Base-by-base conservation (phyloP, 2,113 vertebrate species). In the Casuarius casuarius region DNA sequence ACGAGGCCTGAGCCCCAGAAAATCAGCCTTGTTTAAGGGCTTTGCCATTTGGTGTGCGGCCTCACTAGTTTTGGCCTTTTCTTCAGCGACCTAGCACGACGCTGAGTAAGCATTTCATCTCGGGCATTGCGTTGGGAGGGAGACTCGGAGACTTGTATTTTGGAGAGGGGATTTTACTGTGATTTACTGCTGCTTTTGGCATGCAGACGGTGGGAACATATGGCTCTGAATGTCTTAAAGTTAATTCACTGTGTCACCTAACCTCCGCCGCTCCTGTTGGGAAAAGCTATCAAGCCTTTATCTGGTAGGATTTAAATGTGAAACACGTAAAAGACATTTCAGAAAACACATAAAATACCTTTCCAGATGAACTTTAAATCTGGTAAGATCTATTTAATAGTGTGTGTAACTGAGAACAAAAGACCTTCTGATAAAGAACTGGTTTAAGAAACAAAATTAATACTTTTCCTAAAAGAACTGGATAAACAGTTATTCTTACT, bases 181-280 rank as follows among this genome's bases (percentile, higher is more conserved):
- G 70, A 93, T 87, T 91, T 84, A 56, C 18, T 76, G 6, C 33
- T 67, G 46, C 73, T 87, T 85, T 70, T 90, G 59, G 59, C 40
- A 26, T 67, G 31, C 73, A 77, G 73, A 22, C 48, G 10, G 4
- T 82, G 54, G 29, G 26, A 94, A 16, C 77, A 92, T 85, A 38
- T 59, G 49, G 62, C 67, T 82, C 56, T 93, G 85, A 95, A 82
- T 75, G 33, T 15, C 63, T 96, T 88, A 58, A 94, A 89, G 88
- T 84, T 97, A 95, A 97, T 95, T 96, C 82, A 92, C 54, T 95
- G 19, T 97, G 93, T 97, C 94, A 96, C 82, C 46, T 94, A 85
- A 87, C 58, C 76, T 93, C 28, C 71, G 13, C n/a, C 3, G 15
- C 65, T 95, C 71, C 82, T 95, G 31, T 5, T 74, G 84, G 42